Evolutionary conservation across 2,797 vertebrate species (phyloP).

Genomic region (Argentina silus): DNA sequence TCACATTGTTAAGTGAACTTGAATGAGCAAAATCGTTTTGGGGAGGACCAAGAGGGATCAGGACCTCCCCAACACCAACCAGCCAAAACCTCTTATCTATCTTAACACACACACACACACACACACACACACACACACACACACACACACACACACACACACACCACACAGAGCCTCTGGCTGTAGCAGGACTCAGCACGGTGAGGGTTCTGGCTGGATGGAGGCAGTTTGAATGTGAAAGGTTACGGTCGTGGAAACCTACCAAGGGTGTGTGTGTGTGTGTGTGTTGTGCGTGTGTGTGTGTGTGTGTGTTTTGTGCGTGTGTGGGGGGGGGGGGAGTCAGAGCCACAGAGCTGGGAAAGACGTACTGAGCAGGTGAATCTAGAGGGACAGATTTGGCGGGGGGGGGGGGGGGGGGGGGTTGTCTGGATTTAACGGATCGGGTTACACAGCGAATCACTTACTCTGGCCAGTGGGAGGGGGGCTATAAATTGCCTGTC

Average conservation of each 20-base stretch:
- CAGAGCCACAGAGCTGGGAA: background rate
- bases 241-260: slow-evolving; percentile 23
- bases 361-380: slow-evolving; percentile 32
- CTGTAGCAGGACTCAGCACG: background rate
- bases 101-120: no score
- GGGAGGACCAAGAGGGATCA: no score
- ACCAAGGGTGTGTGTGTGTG: background rate
- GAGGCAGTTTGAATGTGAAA: slow-evolving; percentile 40
- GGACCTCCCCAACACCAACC: no score
- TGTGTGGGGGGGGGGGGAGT: slow-evolving; percentile 7
- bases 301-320: background rate
- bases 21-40: no score
- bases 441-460: slow-evolving; percentile 63
- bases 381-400: slow-evolving; percentile 5
- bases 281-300: slow-evolving; percentile 18
- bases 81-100: no score
- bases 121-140: no score
- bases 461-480: slow-evolving; percentile 48
- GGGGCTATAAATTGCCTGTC: slow-evolving; percentile 65
- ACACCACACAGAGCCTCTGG: background rate
- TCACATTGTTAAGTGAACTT: no score
- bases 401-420: slow-evolving; percentile 7
- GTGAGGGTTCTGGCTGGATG: slow-evolving; percentile 3
- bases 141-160: background rate
- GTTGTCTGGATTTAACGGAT: slow-evolving; percentile 46